These are phyloP conservation scores for Druceiella hillmani DNA, from an alignment of 2,888 invertebrate genomes.

Conservation along the genomic window DNA sequence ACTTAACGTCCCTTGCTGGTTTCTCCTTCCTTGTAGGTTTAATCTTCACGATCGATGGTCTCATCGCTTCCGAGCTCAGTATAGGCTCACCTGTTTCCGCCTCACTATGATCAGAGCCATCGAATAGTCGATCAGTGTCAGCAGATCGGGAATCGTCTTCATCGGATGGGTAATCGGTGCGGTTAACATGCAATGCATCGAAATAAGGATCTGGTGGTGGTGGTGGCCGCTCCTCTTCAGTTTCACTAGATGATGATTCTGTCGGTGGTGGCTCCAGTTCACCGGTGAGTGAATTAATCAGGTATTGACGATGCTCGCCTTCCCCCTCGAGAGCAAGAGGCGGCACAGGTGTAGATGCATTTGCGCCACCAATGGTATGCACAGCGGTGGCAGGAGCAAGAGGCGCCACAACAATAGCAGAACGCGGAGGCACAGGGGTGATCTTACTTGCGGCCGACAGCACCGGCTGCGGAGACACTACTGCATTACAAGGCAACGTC, in stretches of 20 bases:
- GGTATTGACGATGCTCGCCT: slow-evolving; percentile 70
- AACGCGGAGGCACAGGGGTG: slow-evolving; percentile 27
- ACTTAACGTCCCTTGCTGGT: slow-evolving; percentile 28
- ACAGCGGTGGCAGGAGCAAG: slow-evolving; percentile 32
- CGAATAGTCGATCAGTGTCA: slow-evolving; percentile 44
- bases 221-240: slow-evolving; percentile 21
- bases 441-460: background rate
- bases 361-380: too few species aligned
- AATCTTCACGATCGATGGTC: slow-evolving; percentile 32
- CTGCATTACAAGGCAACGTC: slow-evolving; percentile 27
- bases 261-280: slow-evolving; percentile 68
- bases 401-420: slow-evolving; percentile 35
- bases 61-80: slow-evolving; percentile 55
- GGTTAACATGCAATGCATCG: slow-evolving; percentile 34
- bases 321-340: slow-evolving; percentile 54
- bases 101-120: slow-evolving; percentile 51
- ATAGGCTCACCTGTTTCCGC: slow-evolving; percentile 50
- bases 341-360: too few species aligned
- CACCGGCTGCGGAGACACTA: slow-evolving; percentile 11
- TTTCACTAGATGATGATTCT: slow-evolving; percentile 21
- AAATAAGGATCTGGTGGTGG: slow-evolving; percentile 28
- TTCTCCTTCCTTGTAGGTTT: slow-evolving; percentile 31
- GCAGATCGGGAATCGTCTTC: slow-evolving; percentile 55
- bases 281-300: slow-evolving; percentile 86
- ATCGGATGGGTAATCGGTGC: slow-evolving; percentile 50